Evolutionary conservation across 2,797 vertebrate genomes (phyloP).

Genomic region (Australoheros facetus): DNA sequence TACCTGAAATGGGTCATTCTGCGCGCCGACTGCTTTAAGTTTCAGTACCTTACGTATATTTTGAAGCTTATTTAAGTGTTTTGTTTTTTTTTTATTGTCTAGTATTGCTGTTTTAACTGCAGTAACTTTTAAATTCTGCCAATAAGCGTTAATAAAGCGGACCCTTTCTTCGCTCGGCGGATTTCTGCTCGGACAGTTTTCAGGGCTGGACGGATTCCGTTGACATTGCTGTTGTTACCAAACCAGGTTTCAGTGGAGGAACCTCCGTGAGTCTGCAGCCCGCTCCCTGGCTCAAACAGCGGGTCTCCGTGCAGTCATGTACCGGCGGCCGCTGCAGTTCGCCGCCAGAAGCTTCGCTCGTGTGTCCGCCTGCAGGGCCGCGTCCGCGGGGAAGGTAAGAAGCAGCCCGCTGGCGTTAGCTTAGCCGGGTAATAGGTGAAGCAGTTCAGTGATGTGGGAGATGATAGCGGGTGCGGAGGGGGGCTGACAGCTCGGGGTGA

Average conservation of each 20-base stretch:
- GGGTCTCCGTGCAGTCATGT: constrained; percentile 72
- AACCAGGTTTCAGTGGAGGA: constrained; percentile 42
- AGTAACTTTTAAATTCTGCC: not conserved
- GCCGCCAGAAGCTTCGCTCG: constrained; percentile 56
- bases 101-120: not conserved
- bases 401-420: constrained; percentile 32
- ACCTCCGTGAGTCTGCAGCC: constrained; percentile 24
- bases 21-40: too few relatives aligned
- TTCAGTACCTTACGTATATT: accelerated
- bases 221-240: constrained; percentile 80
- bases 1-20: not conserved
- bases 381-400: constrained; percentile 68
- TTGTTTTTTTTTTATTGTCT: not conserved
- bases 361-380: constrained; percentile 55
- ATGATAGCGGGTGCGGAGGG: not conserved
- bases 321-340: constrained; percentile 77
- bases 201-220: constrained; percentile 61
- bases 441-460: not conserved
- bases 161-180: not conserved
- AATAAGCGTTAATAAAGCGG: not conserved
- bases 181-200: constrained; percentile 54
- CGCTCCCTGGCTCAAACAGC: constrained; percentile 33
- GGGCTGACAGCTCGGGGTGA: not conserved
- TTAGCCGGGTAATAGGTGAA: constrained; percentile 16
- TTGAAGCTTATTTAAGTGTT: not conserved